Evolutionary conservation across 2,797 vertebrate genomes (phyloP), one percentile per base, ranked within the genome.

Genomic region (Sebastes hubbsi): DNA sequence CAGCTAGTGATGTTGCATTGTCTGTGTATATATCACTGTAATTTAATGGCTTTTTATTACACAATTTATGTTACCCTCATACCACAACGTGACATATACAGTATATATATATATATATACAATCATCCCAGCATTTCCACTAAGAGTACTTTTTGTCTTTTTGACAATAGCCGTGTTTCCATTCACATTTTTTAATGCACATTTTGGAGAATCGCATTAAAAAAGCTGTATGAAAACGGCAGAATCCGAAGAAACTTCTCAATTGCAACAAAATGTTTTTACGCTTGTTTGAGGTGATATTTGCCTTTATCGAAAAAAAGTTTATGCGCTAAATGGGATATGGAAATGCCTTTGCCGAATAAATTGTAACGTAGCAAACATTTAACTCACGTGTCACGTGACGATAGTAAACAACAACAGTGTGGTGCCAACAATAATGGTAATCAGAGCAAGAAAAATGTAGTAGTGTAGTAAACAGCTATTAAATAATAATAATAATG

Each of bases 11-110:
- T 75, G 66, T 29, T 87, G 67, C 56, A 54, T 54, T 70, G 16
- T 80, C 46, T 75, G 9, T 80, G 49, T 60, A 54, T 60, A 24
- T 63, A 25, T 86, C 52, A 16, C 59, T 83, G 25, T 42, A 52
- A 75, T 52, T 66, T 42, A 63, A 72, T 84, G 77, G 30, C 38
- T 71, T 66, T 32, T 67, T 27, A 72, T 22, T 18, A n/a, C 58
- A 24, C 22, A 2, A 46, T 46, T 76, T 38, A 24, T 62, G 34
- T 77, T 32, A 62, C 58, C 49, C 30, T 75, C 32, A 68, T 60
- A 36, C 61, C 66, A 78, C 24, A 64, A 49, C 8, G 18, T 54
- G 27, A 67, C 54, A 61, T 24, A 9, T 7, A 36, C 0, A 79
- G 13, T 38, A 38, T 38, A 14, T 38, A 46, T n/a, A 4, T 68